phyloP scores from a whole-genome alignment of 1,140 invertebrate species.

The Monochamus saltuarius region DNA sequence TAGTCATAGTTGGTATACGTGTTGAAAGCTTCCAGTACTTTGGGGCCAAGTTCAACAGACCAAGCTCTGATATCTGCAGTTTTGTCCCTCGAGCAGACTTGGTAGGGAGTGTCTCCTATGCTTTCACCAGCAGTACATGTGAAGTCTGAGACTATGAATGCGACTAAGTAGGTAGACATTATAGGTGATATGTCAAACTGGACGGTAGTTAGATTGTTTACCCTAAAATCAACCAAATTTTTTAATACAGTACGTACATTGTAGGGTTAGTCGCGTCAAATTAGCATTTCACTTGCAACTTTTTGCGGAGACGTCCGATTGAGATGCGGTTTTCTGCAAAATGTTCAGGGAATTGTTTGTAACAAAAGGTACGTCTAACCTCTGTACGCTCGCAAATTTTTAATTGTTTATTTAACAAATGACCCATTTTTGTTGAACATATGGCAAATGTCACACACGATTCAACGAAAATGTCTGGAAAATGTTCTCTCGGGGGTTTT shows the following conservation, averaged over 20 bases:
- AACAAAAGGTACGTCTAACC: no score
- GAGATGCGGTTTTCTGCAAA: no score
- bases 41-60: slow-evolving; percentile 22
- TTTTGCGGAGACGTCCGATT: no score
- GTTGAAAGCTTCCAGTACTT: slow-evolving; percentile 18
- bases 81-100: slow-evolving; percentile 26
- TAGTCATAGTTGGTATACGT: slow-evolving; percentile 24
- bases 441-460: no score
- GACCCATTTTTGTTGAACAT: no score
- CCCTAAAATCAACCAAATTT: slow-evolving; percentile 37
- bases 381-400: neutral
- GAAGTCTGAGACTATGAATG: slow-evolving; percentile 69
- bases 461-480: no score
- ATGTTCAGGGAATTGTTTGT: no score
- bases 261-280: no score
- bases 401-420: no score
- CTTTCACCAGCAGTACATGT: slow-evolving; percentile 48
- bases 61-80: slow-evolving; percentile 7
- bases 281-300: no score
- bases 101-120: slow-evolving; percentile 41
- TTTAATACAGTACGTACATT: neutral
- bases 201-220: slow-evolving; percentile 51
- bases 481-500: no score
- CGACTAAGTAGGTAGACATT: slow-evolving; percentile 96
- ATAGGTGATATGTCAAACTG: slow-evolving; percentile 83